phyloP scores from a whole-genome alignment of 2,113 vertebrate species.

The Helogale parvula region DNA sequence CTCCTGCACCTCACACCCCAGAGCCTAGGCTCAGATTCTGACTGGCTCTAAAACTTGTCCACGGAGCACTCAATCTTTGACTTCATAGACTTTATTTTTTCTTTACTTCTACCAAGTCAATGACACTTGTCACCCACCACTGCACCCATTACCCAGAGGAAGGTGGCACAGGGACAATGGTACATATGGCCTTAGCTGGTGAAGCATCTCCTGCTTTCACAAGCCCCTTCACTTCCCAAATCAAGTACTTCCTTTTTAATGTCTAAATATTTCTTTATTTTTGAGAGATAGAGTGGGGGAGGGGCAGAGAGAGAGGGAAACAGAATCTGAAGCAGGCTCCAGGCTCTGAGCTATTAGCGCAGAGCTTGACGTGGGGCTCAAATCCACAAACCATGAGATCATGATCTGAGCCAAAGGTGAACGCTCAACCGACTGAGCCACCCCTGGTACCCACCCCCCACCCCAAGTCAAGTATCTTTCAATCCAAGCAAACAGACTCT shows the following conservation, averaged over 20 bases:
- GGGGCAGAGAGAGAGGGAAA: no score
- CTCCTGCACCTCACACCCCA: no score
- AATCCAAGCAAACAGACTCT: not conserved
- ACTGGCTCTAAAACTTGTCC: not conserved
- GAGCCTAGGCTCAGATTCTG: not conserved
- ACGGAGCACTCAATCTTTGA: not conserved
- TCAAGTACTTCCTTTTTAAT: not conserved
- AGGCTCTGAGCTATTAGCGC: no score
- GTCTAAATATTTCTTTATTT: no score
- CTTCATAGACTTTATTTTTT: not conserved
- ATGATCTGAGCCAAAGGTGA: no score
- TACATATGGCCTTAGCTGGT: not conserved
- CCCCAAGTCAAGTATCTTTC: conserved; percentile 8
- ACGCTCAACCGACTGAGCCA: no score
- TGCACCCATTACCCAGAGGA: not conserved
- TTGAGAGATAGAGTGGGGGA: no score
- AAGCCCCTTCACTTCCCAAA: not conserved
- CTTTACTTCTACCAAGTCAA: not conserved
- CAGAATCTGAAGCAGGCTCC: no score
- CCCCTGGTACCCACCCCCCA: no score
- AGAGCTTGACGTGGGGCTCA: no score
- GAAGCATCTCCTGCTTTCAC: not conserved
- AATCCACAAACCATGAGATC: no score
- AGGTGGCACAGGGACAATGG: not conserved
- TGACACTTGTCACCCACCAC: not conserved